Percentiles rank a stretch among this genome's conserved stretches.
phyloP scores from a whole-genome alignment of 2,888 invertebrate species.

The Epirrita christyi region DNA sequence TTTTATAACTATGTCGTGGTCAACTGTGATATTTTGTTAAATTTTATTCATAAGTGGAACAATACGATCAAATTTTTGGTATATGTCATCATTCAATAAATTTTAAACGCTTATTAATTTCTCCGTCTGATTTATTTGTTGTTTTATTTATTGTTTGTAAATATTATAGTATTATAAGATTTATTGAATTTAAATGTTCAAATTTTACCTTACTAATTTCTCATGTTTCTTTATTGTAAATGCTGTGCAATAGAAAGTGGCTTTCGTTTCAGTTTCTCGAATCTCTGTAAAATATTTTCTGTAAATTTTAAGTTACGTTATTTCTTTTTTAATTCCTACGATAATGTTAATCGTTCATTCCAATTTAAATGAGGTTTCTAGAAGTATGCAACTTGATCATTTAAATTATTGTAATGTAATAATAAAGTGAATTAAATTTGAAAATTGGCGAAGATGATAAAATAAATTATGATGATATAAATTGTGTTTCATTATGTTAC shows the following conservation, averaged over 20 bases:
- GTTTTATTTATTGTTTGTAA: slow-evolving; percentile 83
- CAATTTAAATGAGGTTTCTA: slow-evolving; percentile 82
- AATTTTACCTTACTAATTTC: slow-evolving; percentile 50
- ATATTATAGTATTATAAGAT: slow-evolving; percentile 62
- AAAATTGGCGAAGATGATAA: slow-evolving; percentile 83
- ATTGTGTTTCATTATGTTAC: slow-evolving; percentile 53
- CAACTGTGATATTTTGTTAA: slow-evolving; percentile 85
- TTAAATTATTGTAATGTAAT: slow-evolving; percentile 84
- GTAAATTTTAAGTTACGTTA: slow-evolving; percentile 79
- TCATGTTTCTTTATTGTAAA: slow-evolving; percentile 43
- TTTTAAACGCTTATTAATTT: slow-evolving; percentile 58
- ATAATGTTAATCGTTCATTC: slow-evolving; percentile 84
- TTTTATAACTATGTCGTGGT: slow-evolving; percentile 75
- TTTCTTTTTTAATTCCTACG: slow-evolving; percentile 74
- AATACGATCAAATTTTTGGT: slow-evolving; percentile 63
- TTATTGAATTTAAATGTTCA: slow-evolving; percentile 68
- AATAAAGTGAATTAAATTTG: slow-evolving; percentile 82
- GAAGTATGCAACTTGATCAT: slow-evolving; percentile 80
- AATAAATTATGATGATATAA: slow-evolving; percentile 80
- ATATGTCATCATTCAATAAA: slow-evolving; percentile 56
- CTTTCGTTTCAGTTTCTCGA: slow-evolving; percentile 59
- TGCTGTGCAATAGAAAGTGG: slow-evolving; percentile 79
- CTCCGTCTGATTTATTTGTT: slow-evolving; percentile 70
- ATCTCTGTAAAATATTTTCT: slow-evolving; percentile 67
- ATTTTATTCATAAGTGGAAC: slow-evolving; percentile 77